Conservation (phyloP, 2,113 vertebrate genomes). For the Cygnus atratus region DNA sequence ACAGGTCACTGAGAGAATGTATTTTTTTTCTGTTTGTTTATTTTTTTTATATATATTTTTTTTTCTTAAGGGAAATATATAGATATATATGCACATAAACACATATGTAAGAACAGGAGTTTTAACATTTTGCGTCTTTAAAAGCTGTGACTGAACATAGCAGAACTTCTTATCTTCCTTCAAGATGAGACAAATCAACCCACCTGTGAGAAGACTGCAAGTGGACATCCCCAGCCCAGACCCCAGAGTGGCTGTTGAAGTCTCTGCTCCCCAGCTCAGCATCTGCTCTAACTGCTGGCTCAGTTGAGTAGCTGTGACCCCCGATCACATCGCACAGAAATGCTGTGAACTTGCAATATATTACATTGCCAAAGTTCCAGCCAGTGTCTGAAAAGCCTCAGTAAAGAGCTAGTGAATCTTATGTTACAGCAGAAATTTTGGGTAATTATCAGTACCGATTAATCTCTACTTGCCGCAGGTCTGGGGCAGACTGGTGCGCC, state of each 20-base stretch:
- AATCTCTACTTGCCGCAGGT: not conserved
- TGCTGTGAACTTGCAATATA: not conserved
- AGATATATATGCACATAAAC: not conserved
- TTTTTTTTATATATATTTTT: too few relatives aligned
- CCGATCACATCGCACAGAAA: not conserved
- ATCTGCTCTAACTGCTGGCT: not conserved
- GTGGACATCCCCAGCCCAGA: not conserved
- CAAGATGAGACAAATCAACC: not conserved
- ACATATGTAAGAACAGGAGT: not conserved
- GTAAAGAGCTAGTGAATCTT: not conserved
- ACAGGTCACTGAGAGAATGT: fast-evolving
- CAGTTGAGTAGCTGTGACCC: fast-evolving
- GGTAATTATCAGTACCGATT: not conserved
- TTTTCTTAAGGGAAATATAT: not conserved
- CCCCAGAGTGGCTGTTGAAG: too few relatives aligned
- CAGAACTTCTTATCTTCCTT: not conserved
- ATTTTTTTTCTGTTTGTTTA: too few relatives aligned
- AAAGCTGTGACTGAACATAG: not conserved
- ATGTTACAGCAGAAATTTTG: not conserved
- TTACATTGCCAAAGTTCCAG: fast-evolving
- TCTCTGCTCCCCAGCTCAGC: fast-evolving
- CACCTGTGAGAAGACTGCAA: fast-evolving
- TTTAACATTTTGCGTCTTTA: not conserved
- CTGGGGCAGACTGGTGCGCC: fast-evolving
- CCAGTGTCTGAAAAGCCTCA: not conserved